Conservation (phyloP, 2,113 vertebrate species). For the Neogale vison region DNA sequence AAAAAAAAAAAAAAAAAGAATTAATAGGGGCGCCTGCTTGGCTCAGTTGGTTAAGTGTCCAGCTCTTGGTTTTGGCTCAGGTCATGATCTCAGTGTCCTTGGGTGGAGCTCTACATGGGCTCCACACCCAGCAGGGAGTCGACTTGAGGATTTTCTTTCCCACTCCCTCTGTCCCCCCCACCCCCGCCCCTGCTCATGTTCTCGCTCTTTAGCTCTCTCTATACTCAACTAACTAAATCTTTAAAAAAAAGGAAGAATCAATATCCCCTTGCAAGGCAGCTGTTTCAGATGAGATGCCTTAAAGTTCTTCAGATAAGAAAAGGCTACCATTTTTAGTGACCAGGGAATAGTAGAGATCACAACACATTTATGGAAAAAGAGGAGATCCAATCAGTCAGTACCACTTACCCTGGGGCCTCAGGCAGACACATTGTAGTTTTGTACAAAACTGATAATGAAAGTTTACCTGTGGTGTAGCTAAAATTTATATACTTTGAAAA, state of each 20-base stretch:
- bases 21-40: not conserved
- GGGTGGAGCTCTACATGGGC: not conserved
- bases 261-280: not conserved
- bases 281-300: not conserved
- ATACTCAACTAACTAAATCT: not conserved
- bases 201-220: not conserved
- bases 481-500: conserved; percentile 25
- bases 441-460: not conserved
- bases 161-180: not conserved
- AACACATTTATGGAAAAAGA: not conserved
- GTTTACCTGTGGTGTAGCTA: not conserved
- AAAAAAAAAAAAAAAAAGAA: too few relatives aligned
- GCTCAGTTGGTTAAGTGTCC: not conserved
- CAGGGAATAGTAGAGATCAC: not conserved
- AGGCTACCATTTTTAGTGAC: not conserved
- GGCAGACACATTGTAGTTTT: not conserved
- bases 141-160: not conserved
- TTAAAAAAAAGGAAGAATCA: not conserved
- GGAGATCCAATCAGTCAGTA: not conserved
- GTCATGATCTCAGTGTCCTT: not conserved
- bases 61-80: not conserved
- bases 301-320: not conserved
- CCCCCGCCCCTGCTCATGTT: not conserved
- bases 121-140: not conserved
- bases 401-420: not conserved